Conservation (phyloP, 37 sponge, comb jelly and placozoan genomes). For the Geodia barretti region DNA sequence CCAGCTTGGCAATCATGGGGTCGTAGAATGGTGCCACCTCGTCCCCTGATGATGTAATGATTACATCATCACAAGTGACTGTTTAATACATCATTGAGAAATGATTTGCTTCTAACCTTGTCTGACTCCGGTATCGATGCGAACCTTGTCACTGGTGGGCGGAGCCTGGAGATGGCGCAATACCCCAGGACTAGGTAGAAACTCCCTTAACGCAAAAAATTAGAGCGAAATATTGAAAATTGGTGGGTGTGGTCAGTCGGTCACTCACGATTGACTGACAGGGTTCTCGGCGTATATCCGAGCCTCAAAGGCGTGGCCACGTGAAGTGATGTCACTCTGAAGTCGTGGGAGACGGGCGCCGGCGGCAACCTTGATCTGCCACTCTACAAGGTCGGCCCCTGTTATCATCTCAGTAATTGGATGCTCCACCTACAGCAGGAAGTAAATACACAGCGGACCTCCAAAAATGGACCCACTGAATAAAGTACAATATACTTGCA, state of each 20-base stretch:
- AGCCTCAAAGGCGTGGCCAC: conserved; percentile 97
- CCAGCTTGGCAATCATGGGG: conserved; percentile 92
- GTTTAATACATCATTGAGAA: neutral
- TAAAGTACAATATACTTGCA: no score
- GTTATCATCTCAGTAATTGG: conserved; percentile 97
- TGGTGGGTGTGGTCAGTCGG: no score
- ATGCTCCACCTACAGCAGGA: conserved; percentile 89
- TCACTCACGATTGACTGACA: conserved; percentile 13
- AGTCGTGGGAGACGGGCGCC: conserved; percentile 76
- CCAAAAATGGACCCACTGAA: no score
- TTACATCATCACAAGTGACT: no score
- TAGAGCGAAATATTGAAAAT: no score
- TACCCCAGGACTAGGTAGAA: conserved; percentile 88
- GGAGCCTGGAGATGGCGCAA: conserved; percentile 80
- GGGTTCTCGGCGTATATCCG: conserved; percentile 96
- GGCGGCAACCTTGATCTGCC: conserved; percentile 88
- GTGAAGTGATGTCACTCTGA: conserved; percentile 60
- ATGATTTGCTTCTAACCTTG: conserved; percentile 63
- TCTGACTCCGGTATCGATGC: conserved; percentile 95
- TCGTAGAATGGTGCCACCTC: conserved; percentile 87
- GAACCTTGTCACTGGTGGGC: conserved; percentile 58
- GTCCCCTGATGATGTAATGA: conserved; percentile 69
- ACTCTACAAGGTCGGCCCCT: conserved; percentile 93
- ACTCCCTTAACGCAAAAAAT: conserved; percentile 31
- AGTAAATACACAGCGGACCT: no score